phyloP scores from a whole-genome alignment of 2,888 invertebrate species.

The Sinodicranocentrus sp. region DNA sequence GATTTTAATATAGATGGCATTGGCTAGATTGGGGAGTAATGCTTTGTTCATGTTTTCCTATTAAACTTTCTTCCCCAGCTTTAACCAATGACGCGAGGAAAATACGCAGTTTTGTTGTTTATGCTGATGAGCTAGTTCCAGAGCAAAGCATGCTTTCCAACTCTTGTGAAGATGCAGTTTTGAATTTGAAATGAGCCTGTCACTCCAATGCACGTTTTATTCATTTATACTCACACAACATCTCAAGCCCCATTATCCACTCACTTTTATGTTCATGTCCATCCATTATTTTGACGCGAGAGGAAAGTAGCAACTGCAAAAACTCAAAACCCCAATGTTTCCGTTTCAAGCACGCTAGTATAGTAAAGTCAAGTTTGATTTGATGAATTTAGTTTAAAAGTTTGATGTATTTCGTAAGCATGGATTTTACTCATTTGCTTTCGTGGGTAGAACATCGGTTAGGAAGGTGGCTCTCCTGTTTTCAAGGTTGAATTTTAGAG shows the following conservation, averaged over 20 bases:
- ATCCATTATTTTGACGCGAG: neutral
- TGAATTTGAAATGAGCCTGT: slow-evolving; percentile 6
- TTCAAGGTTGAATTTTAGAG: slow-evolving; percentile 16
- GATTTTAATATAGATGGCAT: slow-evolving; percentile 28
- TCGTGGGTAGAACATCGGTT: neutral
- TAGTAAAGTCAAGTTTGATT: slow-evolving; percentile 10
- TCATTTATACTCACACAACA: neutral
- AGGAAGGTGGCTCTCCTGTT: neutral
- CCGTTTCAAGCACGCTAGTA: neutral
- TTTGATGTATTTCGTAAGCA: neutral
- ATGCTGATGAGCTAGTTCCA: too few relatives aligned
- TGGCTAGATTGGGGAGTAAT: neutral
- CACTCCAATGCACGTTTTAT: neutral
- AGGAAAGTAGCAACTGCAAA: neutral
- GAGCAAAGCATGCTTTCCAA: too few relatives aligned
- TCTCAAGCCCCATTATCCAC: neutral
- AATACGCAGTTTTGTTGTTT: too few relatives aligned
- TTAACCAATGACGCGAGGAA: too few relatives aligned
- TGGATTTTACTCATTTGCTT: neutral
- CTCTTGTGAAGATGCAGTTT: neutral
- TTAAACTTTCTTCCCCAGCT: neutral
- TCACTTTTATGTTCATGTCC: slow-evolving; percentile 5
- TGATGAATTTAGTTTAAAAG: too few relatives aligned
- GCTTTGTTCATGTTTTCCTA: slow-evolving; percentile 9
- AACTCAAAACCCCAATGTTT: neutral